Evolutionary conservation across 2,888 invertebrate species (phyloP), one percentile per base, ranked within the genome.

Genomic region (Polietes domitor): DNA sequence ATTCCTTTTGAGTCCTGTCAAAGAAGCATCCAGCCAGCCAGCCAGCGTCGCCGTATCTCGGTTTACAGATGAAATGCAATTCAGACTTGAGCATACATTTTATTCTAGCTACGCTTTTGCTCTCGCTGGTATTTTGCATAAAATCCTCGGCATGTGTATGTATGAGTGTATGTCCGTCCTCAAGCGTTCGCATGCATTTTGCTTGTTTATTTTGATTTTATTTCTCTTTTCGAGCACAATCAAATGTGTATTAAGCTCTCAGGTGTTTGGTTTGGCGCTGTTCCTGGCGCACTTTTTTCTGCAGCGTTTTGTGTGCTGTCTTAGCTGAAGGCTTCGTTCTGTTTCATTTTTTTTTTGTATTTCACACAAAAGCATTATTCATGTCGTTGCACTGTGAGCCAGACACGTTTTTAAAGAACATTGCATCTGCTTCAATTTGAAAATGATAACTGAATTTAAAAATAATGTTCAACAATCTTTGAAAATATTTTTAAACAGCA

Each of bases 61-160:
- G 80, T 86, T 87, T 86, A 87, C 89, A 90, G 87, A 89, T 89
- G 91, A 90, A 90, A 91, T 90, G 89, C 90, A 90, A 90, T 90
- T 88, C 90, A 89, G 88, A 89, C 82, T 78, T 78, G 37, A 63
- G 47, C 24, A 41, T 72, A 65, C 65, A 65, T 65, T 65, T 65
- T 65, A 65, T 65, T 65, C 65, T n/a, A 12, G 65, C 17, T 21
- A 19, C 12, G 37, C 65, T 65, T 63, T 65, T 72, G n/a, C 50
- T 55, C 37, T 68, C 41, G 55, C 26, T 65, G 37, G 26, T 17
- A 15, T 61, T 73, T 41, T 58, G 72, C 77, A 43, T 80, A 61
- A 75, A 73, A 26, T 70, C 80, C 75, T 63, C n/a, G n/a, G 61
- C 58, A 63, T 68, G 65, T 43, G 65, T 41, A 41, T 37, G 4